A percentile compares a stretch with the other conserved stretches of the same genome.
Evolutionary conservation across 2,888 invertebrate genomes (phyloP).

Genomic region (Litoditis marina): DNA sequence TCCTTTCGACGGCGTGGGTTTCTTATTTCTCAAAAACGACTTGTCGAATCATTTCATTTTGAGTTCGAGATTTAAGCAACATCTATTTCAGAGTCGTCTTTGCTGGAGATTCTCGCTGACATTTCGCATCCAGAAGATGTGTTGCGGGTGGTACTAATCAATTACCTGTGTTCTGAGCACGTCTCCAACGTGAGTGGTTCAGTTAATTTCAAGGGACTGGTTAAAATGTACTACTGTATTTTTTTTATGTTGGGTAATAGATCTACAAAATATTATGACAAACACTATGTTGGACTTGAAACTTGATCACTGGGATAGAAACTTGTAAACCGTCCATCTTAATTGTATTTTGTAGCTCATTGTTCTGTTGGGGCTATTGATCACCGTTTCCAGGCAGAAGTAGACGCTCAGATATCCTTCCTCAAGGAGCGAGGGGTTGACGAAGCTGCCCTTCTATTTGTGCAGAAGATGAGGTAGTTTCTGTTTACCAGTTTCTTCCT

Average conservation of each 20-base stretch:
- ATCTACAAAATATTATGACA: too few relatives aligned
- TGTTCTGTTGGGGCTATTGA: too few relatives aligned
- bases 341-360: too few relatives aligned
- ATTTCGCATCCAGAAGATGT: conserved; percentile 46
- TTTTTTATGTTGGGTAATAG: too few relatives aligned
- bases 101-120: conserved; percentile 34
- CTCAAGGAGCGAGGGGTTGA: conserved; percentile 48
- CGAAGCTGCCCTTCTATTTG: conserved; percentile 51
- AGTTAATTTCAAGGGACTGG: conserved; percentile 21
- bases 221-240: conserved; percentile 41
- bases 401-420: too few relatives aligned
- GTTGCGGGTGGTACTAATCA: conserved; percentile 53
- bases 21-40: too few relatives aligned
- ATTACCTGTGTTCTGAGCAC: conserved; percentile 36
- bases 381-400: too few relatives aligned
- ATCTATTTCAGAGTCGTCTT: conserved; percentile 39
- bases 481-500: too few relatives aligned
- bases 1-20: too few relatives aligned
- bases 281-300: too few relatives aligned
- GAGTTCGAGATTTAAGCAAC: neutral
- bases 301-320: too few relatives aligned
- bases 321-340: too few relatives aligned
- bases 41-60: neutral
- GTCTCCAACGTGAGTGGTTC: conserved; percentile 11
- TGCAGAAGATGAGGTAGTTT: conserved; percentile 43